Evolutionary conservation across 2,888 invertebrate species (phyloP), one percentile per base, ranked within the genome.

Genomic region (Coenonympha glycerion): DNA sequence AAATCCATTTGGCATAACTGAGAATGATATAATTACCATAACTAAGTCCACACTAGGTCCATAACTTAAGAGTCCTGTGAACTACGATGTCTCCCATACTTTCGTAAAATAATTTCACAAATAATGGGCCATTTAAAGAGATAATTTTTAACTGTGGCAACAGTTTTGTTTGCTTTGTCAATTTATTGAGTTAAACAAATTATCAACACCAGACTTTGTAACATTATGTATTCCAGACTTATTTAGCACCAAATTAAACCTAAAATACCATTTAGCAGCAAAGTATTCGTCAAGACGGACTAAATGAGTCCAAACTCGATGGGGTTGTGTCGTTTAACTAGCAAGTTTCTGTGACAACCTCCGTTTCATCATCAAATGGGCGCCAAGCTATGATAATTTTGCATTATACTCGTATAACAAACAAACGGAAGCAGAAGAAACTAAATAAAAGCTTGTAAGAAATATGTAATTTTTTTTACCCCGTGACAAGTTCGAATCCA

Each of bases 401-500:
- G 24, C 11, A 9, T 6, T 31, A 15, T 31, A n/a, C 6, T 8
- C n/a, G n/a, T n/a, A n/a, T n/a, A n/a, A 15, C 13, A 15, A 31
- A 8, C n/a, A n/a, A n/a, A n/a, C n/a, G n/a, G n/a, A 31, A 11
- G 6, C 3, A 33, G 6, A 15, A 16, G 8, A 1, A 5, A n/a
- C 3, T 28, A 3, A 3, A 9, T 3, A n/a, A 9, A 28, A 3
- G 28, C 11, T n/a, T 9, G 5, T 4, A 26, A 18, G 4, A 18
- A 16, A n/a, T 6, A 9, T 1, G 8, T 22, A 33, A 44, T 21
- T 22, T 6, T n/a, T 42, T 37, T 87, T 84, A 90, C 90, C 95
- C 96, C 61, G 96, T 96, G 68, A 96, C 92, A 72, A 97, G 90
- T 87, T 96, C 96, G 79, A 96, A 96, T 62, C 95, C 95, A 66